These are phyloP conservation scores for Aegotheles bennettii DNA, from an alignment of 2,113 vertebrate species.

Conservation along the genomic window DNA sequence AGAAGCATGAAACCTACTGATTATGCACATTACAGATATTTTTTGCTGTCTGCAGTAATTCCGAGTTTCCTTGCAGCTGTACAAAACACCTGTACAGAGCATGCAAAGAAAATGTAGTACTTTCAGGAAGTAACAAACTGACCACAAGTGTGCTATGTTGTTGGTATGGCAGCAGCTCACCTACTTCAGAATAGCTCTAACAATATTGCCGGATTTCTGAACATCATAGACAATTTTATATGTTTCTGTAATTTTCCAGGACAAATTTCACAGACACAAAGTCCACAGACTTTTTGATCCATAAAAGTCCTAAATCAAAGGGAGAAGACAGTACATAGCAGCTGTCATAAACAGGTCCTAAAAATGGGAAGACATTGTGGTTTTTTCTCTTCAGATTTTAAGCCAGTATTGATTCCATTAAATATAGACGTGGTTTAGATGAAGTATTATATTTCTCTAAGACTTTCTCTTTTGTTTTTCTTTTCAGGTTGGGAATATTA, in stretches of 20 bases:
- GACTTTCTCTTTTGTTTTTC: not conserved
- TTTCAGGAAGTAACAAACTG: not conserved
- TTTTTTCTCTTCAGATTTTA: not conserved
- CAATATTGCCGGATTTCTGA: not conserved
- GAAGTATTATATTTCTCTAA: not conserved
- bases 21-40: not conserved
- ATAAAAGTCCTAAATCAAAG: not conserved
- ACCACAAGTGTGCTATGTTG: accelerated
- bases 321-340: not conserved
- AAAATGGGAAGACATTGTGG: not conserved
- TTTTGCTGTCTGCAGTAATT: not conserved
- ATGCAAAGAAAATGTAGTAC: not conserved
- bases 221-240: not conserved
- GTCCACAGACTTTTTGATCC: not conserved
- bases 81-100: not conserved
- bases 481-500: not conserved
- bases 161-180: not conserved
- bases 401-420: not conserved
- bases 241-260: not conserved
- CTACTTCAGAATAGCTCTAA: not conserved
- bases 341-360: not conserved
- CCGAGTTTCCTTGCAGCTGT: not conserved
- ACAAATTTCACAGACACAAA: not conserved
- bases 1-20: not conserved
- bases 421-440: not conserved